These are phyloP conservation scores for Caracal caracal DNA, from an alignment of 2,113 vertebrate species.

Conservation along the genomic window DNA sequence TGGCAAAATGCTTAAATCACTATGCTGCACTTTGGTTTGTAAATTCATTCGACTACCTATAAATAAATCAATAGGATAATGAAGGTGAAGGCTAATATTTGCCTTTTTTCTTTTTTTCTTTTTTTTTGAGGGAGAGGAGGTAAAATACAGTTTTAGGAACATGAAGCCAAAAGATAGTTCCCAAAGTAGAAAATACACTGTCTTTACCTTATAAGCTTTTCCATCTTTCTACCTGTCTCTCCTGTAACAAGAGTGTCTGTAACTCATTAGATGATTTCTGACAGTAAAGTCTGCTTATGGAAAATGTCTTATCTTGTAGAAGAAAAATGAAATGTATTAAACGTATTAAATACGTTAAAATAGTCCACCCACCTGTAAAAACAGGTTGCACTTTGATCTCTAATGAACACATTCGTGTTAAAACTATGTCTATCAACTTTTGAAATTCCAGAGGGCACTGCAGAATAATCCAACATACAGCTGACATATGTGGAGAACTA, in stretches of 20 bases:
- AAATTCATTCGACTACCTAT: background rate
- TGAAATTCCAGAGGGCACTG: background rate
- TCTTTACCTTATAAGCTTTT: background rate
- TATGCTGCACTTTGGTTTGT: background rate
- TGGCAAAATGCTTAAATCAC: background rate
- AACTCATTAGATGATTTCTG: background rate
- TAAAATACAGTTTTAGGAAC: background rate
- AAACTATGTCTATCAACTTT: background rate
- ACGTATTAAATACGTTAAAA: slow-evolving; percentile 46
- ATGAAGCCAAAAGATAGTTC: slow-evolving; percentile 17
- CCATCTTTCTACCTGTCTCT: background rate
- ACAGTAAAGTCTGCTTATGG: slow-evolving; percentile 5
- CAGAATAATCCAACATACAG: background rate
- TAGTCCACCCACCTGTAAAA: background rate
- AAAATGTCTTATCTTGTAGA: slow-evolving; percentile 33
- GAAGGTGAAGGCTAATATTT: background rate
- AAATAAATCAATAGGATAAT: slow-evolving; percentile 57
- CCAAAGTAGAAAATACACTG: background rate
- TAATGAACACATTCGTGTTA: slow-evolving; percentile 49
- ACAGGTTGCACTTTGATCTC: slow-evolving; percentile 49
- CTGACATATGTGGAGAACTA: background rate
- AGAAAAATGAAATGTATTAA: slow-evolving; percentile 56
- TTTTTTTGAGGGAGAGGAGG: background rate
- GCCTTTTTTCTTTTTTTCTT: background rate
- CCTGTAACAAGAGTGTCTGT: background rate